Conservation (phyloP, 92 coral and sea anemone genomes). For the Meandrina meandrites region DNA sequence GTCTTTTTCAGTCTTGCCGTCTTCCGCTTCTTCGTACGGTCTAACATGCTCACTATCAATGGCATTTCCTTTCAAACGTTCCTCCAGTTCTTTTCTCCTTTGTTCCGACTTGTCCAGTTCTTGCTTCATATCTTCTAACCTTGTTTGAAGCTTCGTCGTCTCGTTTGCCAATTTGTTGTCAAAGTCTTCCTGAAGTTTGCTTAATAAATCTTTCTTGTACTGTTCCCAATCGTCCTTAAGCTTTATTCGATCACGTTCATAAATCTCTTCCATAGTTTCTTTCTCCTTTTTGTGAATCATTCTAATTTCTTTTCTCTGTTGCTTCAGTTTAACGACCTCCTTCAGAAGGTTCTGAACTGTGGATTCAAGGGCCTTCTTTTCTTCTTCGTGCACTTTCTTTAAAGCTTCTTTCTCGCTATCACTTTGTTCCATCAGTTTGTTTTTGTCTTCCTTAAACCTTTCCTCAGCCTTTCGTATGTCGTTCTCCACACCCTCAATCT, state of each 20-base stretch:
- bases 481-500: conserved; percentile 70
- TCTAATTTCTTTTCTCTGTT: conserved; percentile 83
- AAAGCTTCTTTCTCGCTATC: conserved; percentile 62
- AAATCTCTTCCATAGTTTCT: conserved; percentile 66
- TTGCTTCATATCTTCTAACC: conserved; percentile 60
- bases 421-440: conserved; percentile 51
- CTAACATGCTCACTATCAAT: conserved; percentile 25
- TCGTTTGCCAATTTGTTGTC: conserved; percentile 57
- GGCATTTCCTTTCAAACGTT: conserved; percentile 32
- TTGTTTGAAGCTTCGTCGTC: conserved; percentile 58
- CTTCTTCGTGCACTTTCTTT: conserved; percentile 50
- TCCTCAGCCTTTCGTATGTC: conserved; percentile 70
- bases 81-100: conserved; percentile 61
- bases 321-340: conserved; percentile 79
- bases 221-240: conserved; percentile 65
- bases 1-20: neutral
- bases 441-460: conserved; percentile 54
- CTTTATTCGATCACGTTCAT: conserved; percentile 70
- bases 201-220: conserved; percentile 64
- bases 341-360: conserved; percentile 79
- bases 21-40: conserved; percentile 2
- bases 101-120: conserved; percentile 57
- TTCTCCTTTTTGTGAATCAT: conserved; percentile 72
- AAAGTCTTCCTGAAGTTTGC: conserved; percentile 67
- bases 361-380: conserved; percentile 61